Evolutionary conservation across 2,797 vertebrate species (phyloP).

Genomic region (Balearica regulorum): DNA sequence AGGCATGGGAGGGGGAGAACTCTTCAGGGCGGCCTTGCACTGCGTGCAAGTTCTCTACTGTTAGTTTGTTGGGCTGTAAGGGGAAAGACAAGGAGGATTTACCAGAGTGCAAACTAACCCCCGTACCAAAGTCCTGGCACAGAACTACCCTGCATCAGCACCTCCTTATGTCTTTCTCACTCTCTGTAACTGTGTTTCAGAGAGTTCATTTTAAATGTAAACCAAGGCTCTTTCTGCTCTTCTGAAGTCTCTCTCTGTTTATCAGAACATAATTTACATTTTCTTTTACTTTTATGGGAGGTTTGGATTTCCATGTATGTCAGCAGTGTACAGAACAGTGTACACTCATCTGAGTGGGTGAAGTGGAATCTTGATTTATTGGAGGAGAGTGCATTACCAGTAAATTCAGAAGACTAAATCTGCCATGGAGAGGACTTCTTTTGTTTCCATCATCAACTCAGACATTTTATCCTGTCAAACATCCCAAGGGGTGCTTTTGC

Average conservation of each 20-base stretch:
- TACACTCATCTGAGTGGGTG: neutral
- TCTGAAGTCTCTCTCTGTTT: neutral
- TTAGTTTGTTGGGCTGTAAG: neutral
- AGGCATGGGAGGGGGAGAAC: neutral
- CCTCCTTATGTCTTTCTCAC: neutral
- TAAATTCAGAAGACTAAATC: constrained; percentile 59
- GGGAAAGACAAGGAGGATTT: neutral
- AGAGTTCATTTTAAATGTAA: neutral
- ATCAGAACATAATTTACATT: neutral
- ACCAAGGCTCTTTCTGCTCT: neutral
- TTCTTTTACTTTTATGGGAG: neutral
- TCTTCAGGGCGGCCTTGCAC: neutral
- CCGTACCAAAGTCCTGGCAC: fast-evolving
- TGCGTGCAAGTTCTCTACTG: neutral
- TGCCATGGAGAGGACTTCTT: constrained; percentile 40
- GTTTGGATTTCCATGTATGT: neutral
- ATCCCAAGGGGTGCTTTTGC: constrained; percentile 22
- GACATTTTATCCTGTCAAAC: constrained; percentile 32
- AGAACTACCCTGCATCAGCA: neutral
- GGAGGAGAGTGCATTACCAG: constrained; percentile 4
- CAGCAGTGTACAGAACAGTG: neutral
- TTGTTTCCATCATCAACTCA: constrained; percentile 48
- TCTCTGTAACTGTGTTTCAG: neutral
- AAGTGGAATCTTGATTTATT: constrained; percentile 46
- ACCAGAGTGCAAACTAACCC: neutral